These are phyloP conservation scores for Doris montereyensis DNA, from an alignment of 2,888 invertebrate species.

Conservation along the genomic window DNA sequence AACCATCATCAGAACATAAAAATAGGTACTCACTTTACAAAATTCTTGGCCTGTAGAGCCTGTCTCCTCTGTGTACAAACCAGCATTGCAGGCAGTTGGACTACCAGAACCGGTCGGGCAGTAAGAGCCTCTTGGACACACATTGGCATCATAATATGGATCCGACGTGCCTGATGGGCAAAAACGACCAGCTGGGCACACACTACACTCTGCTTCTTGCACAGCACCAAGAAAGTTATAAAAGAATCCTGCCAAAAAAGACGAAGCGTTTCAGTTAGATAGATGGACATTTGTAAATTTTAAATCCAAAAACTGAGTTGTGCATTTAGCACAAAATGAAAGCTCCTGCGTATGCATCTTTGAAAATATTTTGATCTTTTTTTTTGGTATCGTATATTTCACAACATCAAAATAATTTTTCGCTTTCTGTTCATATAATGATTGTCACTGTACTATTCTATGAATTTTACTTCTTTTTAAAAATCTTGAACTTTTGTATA, in stretches of 20 bases:
- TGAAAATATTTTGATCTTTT: no score
- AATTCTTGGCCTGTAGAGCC: conserved; percentile 55
- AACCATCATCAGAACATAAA: no score
- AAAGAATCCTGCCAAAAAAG: conserved; percentile 48
- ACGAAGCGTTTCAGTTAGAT: neutral
- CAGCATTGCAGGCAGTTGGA: conserved; percentile 62
- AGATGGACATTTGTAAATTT: no score
- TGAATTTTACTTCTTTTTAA: no score
- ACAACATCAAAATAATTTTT: no score
- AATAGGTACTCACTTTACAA: conserved; percentile 59
- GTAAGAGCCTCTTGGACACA: conserved; percentile 67
- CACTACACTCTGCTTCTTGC: conserved; percentile 52
- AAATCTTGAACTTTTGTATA: no score
- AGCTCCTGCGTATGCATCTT: no score
- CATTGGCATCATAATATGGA: conserved; percentile 56
- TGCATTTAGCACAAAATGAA: no score
- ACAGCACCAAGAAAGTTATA: conserved; percentile 56
- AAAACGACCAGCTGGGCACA: conserved; percentile 65
- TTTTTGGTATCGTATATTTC: no score
- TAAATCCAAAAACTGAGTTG: no score
- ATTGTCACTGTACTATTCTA: no score
- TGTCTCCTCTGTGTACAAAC: conserved; percentile 66
- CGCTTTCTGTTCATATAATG: no score
- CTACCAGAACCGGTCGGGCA: conserved; percentile 55
- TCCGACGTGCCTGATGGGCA: conserved; percentile 65